Conservation (phyloP, 2,113 vertebrate genomes). For the Cacatua alba region DNA sequence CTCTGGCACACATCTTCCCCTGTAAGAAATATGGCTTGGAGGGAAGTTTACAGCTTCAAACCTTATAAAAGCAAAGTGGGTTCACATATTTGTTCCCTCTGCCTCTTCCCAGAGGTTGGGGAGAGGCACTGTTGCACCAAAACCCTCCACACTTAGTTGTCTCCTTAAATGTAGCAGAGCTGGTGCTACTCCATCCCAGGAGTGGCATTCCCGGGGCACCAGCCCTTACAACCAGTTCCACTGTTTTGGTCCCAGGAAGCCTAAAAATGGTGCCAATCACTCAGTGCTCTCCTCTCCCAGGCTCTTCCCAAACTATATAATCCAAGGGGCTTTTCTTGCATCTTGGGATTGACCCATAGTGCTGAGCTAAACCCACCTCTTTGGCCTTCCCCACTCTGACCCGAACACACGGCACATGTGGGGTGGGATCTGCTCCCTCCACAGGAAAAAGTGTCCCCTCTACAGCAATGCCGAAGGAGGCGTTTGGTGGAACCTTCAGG, state of each 20-base stretch:
- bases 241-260: neutral
- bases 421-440: neutral
- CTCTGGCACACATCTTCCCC: neutral
- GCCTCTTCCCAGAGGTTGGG: neutral
- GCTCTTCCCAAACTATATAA: neutral
- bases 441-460: neutral
- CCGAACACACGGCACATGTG: fast-evolving
- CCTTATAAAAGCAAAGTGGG: neutral
- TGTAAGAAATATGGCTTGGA: fast-evolving
- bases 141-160: neutral
- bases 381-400: neutral
- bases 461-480: neutral
- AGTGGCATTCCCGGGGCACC: neutral
- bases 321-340: neutral
- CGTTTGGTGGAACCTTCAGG: neutral
- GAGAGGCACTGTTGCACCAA: neutral
- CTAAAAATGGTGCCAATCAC: neutral
- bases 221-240: neutral
- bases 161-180: neutral
- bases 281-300: neutral
- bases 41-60: neutral
- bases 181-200: neutral
- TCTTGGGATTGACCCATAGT: neutral
- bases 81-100: neutral
- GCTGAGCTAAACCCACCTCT: neutral